phyloP scores from a whole-genome alignment of 2,888 invertebrate species.

The Abrostola tripartita region DNA sequence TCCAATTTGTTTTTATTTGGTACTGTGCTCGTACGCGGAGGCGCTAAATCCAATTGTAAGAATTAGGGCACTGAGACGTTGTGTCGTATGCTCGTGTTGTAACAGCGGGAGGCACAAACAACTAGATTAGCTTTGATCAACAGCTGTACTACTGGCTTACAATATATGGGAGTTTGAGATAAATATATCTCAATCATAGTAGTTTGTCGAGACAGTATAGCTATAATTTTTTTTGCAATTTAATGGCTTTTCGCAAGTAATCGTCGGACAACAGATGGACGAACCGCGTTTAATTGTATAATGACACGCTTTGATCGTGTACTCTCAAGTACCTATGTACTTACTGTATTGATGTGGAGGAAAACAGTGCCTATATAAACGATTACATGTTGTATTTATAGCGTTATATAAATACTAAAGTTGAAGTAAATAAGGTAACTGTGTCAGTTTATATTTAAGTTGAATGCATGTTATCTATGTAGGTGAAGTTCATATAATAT shows the following conservation, averaged over 20 bases:
- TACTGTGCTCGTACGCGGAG: too few relatives aligned
- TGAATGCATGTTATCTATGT: too few relatives aligned
- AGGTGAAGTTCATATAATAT: too few relatives aligned
- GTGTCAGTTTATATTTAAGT: too few relatives aligned
- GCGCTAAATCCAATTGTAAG: too few relatives aligned
- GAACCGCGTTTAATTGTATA: conserved; percentile 47
- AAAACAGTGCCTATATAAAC: background rate
- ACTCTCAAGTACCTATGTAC: background rate
- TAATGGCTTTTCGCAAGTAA: conserved; percentile 30
- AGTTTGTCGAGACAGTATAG: conserved; percentile 14
- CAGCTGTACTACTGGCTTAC: too few relatives aligned
- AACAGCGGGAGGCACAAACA: too few relatives aligned
- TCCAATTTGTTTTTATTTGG: too few relatives aligned
- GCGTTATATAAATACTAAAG: background rate
- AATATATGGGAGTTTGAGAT: too few relatives aligned
- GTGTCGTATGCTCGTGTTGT: too few relatives aligned
- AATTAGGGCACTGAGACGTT: too few relatives aligned
- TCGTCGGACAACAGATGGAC: conserved; percentile 19
- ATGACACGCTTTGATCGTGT: conserved; percentile 26
- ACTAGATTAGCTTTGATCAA: too few relatives aligned
- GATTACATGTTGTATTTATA: background rate
- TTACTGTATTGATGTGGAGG: background rate
- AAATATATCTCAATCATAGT: conserved; percentile 11
- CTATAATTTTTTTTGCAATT: conserved; percentile 26
- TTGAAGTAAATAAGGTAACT: background rate